These are phyloP conservation scores for Pseudomyrmex pallidus DNA, from an alignment of 1,140 invertebrate genomes.

Conservation along the genomic window DNA sequence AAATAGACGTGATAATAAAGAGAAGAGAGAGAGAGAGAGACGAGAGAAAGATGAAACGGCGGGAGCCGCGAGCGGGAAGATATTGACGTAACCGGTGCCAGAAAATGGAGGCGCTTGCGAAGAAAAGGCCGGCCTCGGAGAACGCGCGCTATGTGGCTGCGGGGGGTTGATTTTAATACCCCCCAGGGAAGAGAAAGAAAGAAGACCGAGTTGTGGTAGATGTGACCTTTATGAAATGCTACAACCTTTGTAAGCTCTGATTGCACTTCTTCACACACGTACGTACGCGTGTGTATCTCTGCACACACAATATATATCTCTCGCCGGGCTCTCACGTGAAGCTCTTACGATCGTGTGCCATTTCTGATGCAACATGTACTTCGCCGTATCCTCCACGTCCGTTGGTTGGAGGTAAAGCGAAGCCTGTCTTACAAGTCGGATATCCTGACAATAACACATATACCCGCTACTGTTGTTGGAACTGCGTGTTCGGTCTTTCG, in stretches of 20 bases:
- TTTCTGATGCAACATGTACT: slow-evolving; percentile 19
- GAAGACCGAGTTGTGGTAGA: slow-evolving; percentile 55
- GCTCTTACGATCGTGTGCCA: neutral
- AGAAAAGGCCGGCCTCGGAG: slow-evolving; percentile 51
- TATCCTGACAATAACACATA: slow-evolving; percentile 26
- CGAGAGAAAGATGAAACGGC: neutral
- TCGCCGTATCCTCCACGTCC: slow-evolving; percentile 50
- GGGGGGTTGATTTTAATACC: slow-evolving; percentile 78
- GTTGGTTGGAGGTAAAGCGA: slow-evolving; percentile 20
- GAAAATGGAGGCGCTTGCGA: slow-evolving; percentile 32
- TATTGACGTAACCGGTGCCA: slow-evolving; percentile 24
- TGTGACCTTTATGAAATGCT: slow-evolving; percentile 81
- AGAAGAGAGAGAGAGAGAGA: neutral
- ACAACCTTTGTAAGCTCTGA: slow-evolving; percentile 79
- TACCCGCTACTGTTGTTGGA: slow-evolving; percentile 60
- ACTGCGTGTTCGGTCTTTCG: neutral
- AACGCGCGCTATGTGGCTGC: slow-evolving; percentile 20
- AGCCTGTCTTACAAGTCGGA: slow-evolving; percentile 37
- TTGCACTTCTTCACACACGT: slow-evolving; percentile 69
- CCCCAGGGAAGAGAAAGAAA: slow-evolving; percentile 67
- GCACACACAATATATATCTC: neutral
- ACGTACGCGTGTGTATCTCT: neutral
- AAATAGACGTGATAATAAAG: slow-evolving; percentile 17
- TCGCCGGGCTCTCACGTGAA: too few species aligned
- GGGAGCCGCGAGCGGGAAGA: neutral